phyloP scores from a whole-genome alignment of 2,888 invertebrate species.

The Rambutsinella grinnellia region DNA sequence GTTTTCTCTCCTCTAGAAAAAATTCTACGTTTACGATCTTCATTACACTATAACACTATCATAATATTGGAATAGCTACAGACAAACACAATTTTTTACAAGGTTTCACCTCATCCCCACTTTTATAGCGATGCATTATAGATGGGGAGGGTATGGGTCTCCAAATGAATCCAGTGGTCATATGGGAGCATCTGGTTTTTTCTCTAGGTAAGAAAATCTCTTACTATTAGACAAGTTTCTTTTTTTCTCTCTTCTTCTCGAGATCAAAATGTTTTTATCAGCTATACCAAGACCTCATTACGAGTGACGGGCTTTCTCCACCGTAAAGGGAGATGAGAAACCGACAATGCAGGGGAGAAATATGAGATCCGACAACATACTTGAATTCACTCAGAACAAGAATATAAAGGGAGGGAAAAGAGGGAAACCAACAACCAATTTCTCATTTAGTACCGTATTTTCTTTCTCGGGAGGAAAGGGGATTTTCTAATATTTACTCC shows the following conservation, averaged over 20 bases:
- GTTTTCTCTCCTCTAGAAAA: no score
- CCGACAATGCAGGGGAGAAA: constrained; percentile 21
- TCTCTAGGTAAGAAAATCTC: background rate
- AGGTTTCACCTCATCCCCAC: constrained; percentile 44
- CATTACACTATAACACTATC: constrained; percentile 26
- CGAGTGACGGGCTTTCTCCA: constrained; percentile 11
- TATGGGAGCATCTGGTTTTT: constrained; percentile 11
- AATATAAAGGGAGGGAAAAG: constrained; percentile 21
- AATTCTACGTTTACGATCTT: constrained; percentile 31
- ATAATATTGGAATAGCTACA: background rate
- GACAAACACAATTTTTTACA: constrained; percentile 48
- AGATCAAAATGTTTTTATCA: background rate
- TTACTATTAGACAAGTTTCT: no score
- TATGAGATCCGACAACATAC: no score
- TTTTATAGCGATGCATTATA: constrained; percentile 41
- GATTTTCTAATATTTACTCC: constrained; percentile 2
- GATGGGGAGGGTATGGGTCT: constrained; percentile 16
- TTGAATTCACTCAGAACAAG: no score
- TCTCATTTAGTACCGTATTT: constrained; percentile 42
- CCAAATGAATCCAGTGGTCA: constrained; percentile 18
- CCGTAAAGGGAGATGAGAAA: constrained; percentile 35
- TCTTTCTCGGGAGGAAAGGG: constrained; percentile 20
- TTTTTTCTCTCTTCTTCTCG: no score
- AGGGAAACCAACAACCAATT: constrained; percentile 36
- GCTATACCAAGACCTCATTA: background rate